Evolutionary conservation across 1,140 invertebrate species (phyloP).

Genomic region (Thaumatotibia leucotreta): DNA sequence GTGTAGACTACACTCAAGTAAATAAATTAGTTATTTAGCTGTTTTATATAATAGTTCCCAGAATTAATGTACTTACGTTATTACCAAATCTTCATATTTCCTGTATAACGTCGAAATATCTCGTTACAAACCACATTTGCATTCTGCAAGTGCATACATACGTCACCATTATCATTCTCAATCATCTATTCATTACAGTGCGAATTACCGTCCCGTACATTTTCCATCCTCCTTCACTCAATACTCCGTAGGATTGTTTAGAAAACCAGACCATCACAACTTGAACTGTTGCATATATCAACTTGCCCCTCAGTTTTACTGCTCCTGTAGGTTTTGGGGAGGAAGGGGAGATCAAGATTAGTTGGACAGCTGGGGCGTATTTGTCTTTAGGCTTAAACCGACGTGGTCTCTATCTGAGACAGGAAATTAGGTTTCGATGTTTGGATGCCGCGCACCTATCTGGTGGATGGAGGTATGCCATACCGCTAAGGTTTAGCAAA

Average conservation of each 20-base stretch:
- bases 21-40: too few relatives aligned
- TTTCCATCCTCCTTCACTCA: slow-evolving; percentile 4
- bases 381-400: slow-evolving; percentile 67
- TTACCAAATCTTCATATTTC: too few relatives aligned
- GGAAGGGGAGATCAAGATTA: slow-evolving; percentile 34
- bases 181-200: background rate
- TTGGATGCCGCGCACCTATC: slow-evolving; percentile 43
- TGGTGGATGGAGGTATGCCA: slow-evolving; percentile 34
- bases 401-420: slow-evolving; percentile 60
- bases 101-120: too few relatives aligned
- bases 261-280: slow-evolving; percentile 16
- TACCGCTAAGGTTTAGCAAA: background rate
- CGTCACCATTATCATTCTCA: background rate
- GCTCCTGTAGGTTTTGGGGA: slow-evolving; percentile 1
- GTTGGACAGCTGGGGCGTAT: slow-evolving; percentile 41
- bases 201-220: background rate
- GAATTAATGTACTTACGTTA: too few relatives aligned
- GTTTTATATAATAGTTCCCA: too few relatives aligned
- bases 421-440: slow-evolving; percentile 73
- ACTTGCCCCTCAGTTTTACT: slow-evolving; percentile 18
- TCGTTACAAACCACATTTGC: background rate
- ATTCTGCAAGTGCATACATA: background rate
- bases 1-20: too few relatives aligned
- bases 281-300: slow-evolving; percentile 31
- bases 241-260: slow-evolving; percentile 1